Evolutionary conservation across 1,140 invertebrate genomes (phyloP).

Genomic region (Zaprionus camerounensis): DNA sequence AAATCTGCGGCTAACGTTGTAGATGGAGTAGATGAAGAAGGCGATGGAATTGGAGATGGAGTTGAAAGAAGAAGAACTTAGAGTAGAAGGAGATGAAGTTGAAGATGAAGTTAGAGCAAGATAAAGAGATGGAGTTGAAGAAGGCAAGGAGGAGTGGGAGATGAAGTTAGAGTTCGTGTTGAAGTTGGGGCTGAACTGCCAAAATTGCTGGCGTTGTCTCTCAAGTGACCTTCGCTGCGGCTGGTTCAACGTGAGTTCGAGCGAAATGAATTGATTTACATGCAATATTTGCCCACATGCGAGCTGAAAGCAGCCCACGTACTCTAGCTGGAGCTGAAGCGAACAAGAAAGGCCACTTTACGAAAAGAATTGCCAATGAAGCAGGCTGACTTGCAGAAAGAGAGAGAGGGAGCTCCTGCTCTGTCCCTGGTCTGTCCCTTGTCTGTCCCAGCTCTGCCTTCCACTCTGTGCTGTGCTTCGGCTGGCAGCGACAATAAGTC

Average conservation of each 20-base stretch:
- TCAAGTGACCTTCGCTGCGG: conserved; percentile 58
- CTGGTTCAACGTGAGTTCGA: conserved; percentile 53
- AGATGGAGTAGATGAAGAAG: background rate
- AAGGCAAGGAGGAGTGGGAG: background rate
- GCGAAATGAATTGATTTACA: conserved; percentile 76
- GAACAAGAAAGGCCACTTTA: conserved; percentile 71
- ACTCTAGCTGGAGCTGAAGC: background rate
- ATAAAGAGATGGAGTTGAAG: background rate
- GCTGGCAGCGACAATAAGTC: conserved; percentile 65
- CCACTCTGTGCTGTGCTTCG: conserved; percentile 5
- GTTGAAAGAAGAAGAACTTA: background rate
- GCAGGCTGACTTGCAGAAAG: conserved; percentile 35
- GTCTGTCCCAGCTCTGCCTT: conserved; percentile 8
- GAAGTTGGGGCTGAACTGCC: conserved; percentile 10
- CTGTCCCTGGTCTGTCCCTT: conserved; percentile 10
- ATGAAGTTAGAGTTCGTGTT: background rate
- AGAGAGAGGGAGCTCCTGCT: background rate
- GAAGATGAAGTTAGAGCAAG: background rate
- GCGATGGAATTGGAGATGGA: background rate
- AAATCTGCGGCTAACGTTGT: conserved; percentile 22
- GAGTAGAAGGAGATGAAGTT: background rate
- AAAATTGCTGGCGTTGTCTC: conserved; percentile 40
- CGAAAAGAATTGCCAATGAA: conserved; percentile 72
- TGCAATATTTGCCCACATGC: conserved; percentile 38
- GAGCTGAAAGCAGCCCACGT: conserved; percentile 42